phyloP scores from a whole-genome alignment of 2,113 vertebrate genomes.

The Chaetodon trifascialis region DNA sequence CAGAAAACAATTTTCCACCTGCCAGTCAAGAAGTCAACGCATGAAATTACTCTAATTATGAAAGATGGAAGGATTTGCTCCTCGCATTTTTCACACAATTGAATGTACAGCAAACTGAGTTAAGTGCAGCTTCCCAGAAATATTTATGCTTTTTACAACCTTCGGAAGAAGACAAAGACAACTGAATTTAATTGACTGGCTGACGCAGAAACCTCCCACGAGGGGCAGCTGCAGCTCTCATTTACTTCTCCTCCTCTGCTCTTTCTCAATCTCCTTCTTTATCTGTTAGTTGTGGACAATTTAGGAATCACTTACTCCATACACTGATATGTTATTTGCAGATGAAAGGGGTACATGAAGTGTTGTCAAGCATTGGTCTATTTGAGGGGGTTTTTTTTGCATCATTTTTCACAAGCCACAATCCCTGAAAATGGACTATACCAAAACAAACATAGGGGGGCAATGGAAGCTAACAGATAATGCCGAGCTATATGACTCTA shows the following conservation, averaged over 20 bases:
- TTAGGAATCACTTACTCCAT: background rate
- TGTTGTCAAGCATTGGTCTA: background rate
- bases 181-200: conserved; percentile 60
- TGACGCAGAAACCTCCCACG: conserved; percentile 57
- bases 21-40: conserved; percentile 56
- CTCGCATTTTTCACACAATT: conserved; percentile 28
- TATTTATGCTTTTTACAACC: conserved; percentile 44
- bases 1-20: conserved; percentile 52
- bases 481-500: background rate
- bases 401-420: background rate
- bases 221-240: conserved; percentile 46
- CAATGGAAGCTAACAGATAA: conserved; percentile 24
- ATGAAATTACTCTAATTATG: conserved; percentile 57
- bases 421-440: background rate
- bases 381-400: background rate
- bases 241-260: conserved; percentile 19
- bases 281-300: background rate
- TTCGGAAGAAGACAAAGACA: conserved; percentile 49
- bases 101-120: conserved; percentile 37
- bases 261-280: background rate
- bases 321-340: conserved; percentile 1
- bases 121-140: conserved; percentile 36
- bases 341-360: background rate
- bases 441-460: conserved; percentile 1
- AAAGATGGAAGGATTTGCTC: conserved; percentile 29